These are phyloP conservation scores for Spheniscus mendiculus DNA, from an alignment of 2,113 vertebrate genomes.

Conservation along the genomic window DNA sequence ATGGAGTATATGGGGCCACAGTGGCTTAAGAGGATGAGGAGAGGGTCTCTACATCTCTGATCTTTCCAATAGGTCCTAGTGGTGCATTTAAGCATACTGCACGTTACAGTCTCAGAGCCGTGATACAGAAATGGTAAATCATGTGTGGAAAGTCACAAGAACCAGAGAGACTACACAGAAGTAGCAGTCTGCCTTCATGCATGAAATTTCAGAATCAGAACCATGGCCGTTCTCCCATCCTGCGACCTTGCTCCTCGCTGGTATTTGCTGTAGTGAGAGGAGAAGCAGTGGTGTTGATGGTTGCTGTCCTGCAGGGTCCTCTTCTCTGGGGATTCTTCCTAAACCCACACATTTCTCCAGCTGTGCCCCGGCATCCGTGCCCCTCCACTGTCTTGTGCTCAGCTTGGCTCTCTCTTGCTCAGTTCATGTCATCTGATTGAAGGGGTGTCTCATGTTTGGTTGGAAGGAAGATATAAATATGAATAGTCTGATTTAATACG, in stretches of 20 bases:
- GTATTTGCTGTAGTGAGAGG: background rate
- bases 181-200: background rate
- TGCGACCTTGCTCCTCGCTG: background rate
- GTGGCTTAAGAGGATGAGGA: background rate
- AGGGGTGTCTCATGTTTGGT: background rate
- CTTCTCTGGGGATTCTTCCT: background rate
- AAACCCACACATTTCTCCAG: background rate
- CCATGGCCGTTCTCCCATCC: background rate
- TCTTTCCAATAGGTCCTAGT: accelerated
- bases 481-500: background rate
- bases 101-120: accelerated
- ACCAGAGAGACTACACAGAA: background rate
- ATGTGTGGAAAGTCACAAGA: background rate
- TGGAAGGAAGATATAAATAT: background rate
- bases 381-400: background rate
- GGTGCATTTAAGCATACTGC: background rate
- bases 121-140: background rate
- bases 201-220: background rate
- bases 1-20: background rate
- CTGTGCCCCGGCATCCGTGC: background rate
- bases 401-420: background rate
- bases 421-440: background rate
- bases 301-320: background rate
- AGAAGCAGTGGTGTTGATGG: background rate
- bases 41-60: background rate